These are phyloP conservation scores for Caprella mutica DNA, from an alignment of 2,888 invertebrate genomes.

Conservation along the genomic window DNA sequence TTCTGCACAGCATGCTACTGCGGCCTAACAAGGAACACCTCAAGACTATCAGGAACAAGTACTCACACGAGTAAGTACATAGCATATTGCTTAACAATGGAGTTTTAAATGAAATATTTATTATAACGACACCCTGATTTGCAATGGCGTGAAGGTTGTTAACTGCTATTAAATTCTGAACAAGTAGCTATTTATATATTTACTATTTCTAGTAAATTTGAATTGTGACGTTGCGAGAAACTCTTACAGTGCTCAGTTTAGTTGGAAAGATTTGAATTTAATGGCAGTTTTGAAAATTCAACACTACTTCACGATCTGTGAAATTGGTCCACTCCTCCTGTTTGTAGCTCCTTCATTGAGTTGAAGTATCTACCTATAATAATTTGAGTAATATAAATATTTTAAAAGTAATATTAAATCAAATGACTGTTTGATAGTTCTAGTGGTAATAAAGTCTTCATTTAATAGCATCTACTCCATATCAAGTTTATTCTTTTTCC, in stretches of 20 bases:
- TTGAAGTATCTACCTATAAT: too few species aligned
- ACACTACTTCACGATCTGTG: background rate
- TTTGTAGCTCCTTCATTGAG: background rate
- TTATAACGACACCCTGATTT: background rate
- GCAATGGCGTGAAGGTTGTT: too few species aligned
- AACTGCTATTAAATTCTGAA: too few species aligned
- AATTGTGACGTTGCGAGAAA: background rate
- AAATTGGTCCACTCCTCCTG: background rate
- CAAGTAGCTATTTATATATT: background rate
- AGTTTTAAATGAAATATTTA: background rate
- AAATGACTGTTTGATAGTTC: too few species aligned
- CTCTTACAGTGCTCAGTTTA: too few species aligned
- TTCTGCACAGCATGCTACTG: constrained; percentile 64
- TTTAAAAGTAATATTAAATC: too few species aligned
- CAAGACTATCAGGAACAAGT: constrained; percentile 80
- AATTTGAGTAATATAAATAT: too few species aligned
- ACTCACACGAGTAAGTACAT: constrained; percentile 65
- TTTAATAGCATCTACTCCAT: background rate
- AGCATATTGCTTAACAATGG: constrained; percentile 3
- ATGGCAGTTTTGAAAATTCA: background rate
- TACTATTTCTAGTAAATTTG: background rate
- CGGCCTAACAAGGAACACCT: constrained; percentile 65
- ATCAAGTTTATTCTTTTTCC: constrained; percentile 36
- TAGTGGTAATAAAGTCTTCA: background rate
- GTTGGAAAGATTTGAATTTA: background rate